Percentiles rank a stretch among this genome's conserved stretches.
Conservation (phyloP, 2,888 invertebrate species). For the Latrodectus hesperus region DNA sequence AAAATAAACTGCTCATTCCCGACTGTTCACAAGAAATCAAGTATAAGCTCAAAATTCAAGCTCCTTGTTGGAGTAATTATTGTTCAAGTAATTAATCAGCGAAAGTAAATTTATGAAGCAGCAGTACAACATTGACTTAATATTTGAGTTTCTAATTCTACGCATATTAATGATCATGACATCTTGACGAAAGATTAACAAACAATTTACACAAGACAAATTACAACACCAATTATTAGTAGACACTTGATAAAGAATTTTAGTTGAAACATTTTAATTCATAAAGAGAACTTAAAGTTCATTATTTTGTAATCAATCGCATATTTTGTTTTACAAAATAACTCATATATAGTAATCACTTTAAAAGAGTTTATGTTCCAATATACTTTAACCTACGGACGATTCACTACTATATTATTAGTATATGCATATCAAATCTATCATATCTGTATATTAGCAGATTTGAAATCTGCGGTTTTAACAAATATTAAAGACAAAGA, state of each 20-base stretch:
- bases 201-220: too few relatives aligned
- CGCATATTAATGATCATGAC: too few relatives aligned
- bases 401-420: constrained; percentile 38
- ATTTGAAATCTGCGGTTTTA: constrained; percentile 21
- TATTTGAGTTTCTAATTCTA: too few relatives aligned
- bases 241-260: too few relatives aligned
- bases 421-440: constrained; percentile 40
- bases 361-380: constrained; percentile 7
- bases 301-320: too few relatives aligned
- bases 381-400: constrained; percentile 26
- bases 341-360: too few relatives aligned
- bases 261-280: too few relatives aligned
- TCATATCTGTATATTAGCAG: constrained; percentile 24
- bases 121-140: too few relatives aligned
- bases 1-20: background rate
- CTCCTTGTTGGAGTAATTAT: constrained; percentile 42
- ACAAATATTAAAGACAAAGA: constrained; percentile 34
- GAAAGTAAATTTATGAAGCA: constrained; percentile 13
- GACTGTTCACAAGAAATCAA: constrained; percentile 29
- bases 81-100: constrained; percentile 43
- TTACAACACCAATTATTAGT: too few relatives aligned
- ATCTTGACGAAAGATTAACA: too few relatives aligned
- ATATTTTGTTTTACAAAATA: too few relatives aligned
- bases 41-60: constrained; percentile 57
- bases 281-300: too few relatives aligned